These are phyloP conservation scores for Amphiprion ocellaris DNA, from an alignment of 2,113 vertebrate genomes.

Conservation along the genomic window DNA sequence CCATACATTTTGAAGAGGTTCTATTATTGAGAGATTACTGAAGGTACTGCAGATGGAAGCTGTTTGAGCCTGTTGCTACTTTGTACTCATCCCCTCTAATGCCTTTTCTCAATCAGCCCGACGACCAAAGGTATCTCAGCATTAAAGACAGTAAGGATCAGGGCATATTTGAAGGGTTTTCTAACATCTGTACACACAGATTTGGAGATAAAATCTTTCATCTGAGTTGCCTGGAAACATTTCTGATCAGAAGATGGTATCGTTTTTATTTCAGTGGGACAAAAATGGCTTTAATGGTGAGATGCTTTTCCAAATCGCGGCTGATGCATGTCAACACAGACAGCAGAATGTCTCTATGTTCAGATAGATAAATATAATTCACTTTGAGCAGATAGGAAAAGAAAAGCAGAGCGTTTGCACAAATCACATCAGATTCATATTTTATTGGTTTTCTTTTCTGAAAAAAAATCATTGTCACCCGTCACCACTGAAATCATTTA, in stretches of 20 bases:
- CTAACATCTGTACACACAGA: too few species aligned
- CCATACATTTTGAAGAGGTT: conserved; percentile 74
- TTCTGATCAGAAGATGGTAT: neutral
- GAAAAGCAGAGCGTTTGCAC: conserved; percentile 66
- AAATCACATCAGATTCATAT: conserved; percentile 50
- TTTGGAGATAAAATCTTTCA: too few species aligned
- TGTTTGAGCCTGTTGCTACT: conserved; percentile 34
- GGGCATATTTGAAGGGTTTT: conserved; percentile 1
- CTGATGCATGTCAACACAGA: conserved; percentile 47
- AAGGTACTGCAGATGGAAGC: conserved; percentile 56
- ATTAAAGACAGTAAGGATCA: neutral
- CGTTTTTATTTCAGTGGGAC: neutral
- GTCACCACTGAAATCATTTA: conserved; percentile 51
- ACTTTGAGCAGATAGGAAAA: conserved; percentile 15
- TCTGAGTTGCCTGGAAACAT: conserved; percentile 14
- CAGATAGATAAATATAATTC: conserved; percentile 6
- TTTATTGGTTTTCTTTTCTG: neutral
- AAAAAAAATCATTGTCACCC: conserved; percentile 26
- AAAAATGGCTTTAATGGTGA: conserved; percentile 29
- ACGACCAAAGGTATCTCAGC: conserved; percentile 36
- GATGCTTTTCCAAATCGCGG: conserved; percentile 42
- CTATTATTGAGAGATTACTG: conserved; percentile 52
- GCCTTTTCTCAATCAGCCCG: conserved; percentile 61
- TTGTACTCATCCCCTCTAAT: conserved; percentile 46
- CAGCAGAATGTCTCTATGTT: conserved; percentile 66